These are phyloP conservation scores for Volucella inflata DNA, from an alignment of 2,888 invertebrate genomes.

Conservation along the genomic window DNA sequence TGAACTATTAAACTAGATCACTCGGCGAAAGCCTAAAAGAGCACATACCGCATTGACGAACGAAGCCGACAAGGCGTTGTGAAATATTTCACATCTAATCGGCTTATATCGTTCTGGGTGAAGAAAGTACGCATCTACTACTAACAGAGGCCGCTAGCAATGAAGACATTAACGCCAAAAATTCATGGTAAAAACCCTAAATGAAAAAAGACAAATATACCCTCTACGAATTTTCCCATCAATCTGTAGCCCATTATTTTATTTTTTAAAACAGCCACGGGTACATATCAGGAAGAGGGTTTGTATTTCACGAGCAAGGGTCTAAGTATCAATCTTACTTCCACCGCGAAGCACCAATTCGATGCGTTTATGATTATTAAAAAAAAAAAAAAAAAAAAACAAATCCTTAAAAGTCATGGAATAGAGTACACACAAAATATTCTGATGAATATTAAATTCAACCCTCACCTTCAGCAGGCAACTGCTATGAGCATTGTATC, in stretches of 20 bases:
- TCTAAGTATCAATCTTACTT: conserved; percentile 16
- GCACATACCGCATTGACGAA: conserved; percentile 25
- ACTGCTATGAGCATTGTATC: conserved; percentile 62
- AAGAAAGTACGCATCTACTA: conserved; percentile 51
- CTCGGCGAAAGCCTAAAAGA: conserved; percentile 64
- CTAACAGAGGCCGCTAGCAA: conserved; percentile 50
- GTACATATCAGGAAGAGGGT: conserved; percentile 48
- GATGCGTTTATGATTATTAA: conserved; percentile 59
- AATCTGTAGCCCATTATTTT: conserved; percentile 23
- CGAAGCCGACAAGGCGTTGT: conserved; percentile 13
- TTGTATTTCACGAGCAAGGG: conserved; percentile 48
- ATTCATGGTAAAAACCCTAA: conserved; percentile 54
- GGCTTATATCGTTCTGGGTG: conserved; percentile 61
- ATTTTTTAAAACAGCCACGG: conserved; percentile 8
- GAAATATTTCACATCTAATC: conserved; percentile 60
- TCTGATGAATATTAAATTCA: conserved; percentile 51
- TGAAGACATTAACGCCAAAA: conserved; percentile 64
- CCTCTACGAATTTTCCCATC: background rate
- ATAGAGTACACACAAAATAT: conserved; percentile 33
- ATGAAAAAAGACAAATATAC: background rate
- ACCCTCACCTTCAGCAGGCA: conserved; percentile 70
- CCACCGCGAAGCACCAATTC: conserved; percentile 1
- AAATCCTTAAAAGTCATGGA: background rate
- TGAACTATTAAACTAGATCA: conserved; percentile 60
- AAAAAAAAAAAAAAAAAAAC: conserved; percentile 23